A percentile compares a stretch with the other conserved stretches of the same genome.
phyloP scores from a whole-genome alignment of 1,140 invertebrate genomes.

The Zaprionus africanus region DNA sequence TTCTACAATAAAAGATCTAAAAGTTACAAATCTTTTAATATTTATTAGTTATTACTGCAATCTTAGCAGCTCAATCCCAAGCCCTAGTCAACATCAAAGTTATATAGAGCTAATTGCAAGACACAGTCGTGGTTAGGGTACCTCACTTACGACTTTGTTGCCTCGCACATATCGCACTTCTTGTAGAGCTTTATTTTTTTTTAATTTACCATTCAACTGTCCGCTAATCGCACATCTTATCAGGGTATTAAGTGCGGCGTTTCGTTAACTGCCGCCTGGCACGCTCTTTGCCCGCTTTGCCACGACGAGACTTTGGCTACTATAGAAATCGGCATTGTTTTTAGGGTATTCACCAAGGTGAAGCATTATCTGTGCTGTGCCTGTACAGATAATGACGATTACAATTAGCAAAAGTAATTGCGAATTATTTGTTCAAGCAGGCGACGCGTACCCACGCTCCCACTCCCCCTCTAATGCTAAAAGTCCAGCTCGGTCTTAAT shows the following conservation, averaged over 20 bases:
- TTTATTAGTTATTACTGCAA: too few relatives aligned
- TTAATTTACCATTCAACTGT: conserved; percentile 58
- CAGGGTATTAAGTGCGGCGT: conserved; percentile 70
- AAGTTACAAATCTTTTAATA: too few relatives aligned
- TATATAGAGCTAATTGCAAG: not conserved
- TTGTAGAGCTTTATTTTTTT: conserved; percentile 42
- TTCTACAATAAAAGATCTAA: too few relatives aligned
- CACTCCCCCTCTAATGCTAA: not conserved
- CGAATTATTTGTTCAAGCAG: conserved; percentile 55
- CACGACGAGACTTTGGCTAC: not conserved
- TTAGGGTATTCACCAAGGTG: conserved; percentile 76
- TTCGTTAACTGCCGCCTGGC: conserved; percentile 64
- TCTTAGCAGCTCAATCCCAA: not conserved
- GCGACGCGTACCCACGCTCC: not conserved
- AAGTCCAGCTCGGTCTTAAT: conserved; percentile 39
- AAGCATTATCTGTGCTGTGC: conserved; percentile 47
- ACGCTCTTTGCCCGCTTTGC: conserved; percentile 59
- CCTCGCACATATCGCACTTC: not conserved
- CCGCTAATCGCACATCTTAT: conserved; percentile 74
- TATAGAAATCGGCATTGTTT: conserved; percentile 65
- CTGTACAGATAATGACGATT: conserved; percentile 62
- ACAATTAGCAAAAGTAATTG: conserved; percentile 80
- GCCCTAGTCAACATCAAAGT: too few relatives aligned
- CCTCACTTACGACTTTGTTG: not conserved
- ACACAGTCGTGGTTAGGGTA: conserved; percentile 17